Evolutionary conservation across 1,140 invertebrate genomes (phyloP).

Genomic region (Lutraria rhynchaena): DNA sequence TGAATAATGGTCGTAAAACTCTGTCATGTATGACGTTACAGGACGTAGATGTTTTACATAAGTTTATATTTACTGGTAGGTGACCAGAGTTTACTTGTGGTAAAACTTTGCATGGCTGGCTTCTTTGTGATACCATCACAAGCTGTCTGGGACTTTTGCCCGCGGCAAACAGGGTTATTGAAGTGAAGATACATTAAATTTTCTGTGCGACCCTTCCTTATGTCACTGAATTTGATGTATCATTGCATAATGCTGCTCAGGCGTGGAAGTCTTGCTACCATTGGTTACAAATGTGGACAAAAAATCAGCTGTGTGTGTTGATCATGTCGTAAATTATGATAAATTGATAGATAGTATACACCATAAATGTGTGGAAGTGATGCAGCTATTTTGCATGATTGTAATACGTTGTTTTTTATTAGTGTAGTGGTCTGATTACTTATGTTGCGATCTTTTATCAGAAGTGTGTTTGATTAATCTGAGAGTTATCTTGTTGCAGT

Average conservation of each 20-base stretch:
- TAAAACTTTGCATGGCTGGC: constrained; percentile 35
- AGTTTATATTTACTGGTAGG: not conserved
- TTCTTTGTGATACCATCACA: constrained; percentile 49
- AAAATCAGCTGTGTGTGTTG: constrained; percentile 7
- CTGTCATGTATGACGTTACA: no score
- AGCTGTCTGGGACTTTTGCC: constrained; percentile 22
- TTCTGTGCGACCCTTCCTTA: constrained; percentile 5
- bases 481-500: no score
- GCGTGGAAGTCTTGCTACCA: constrained; percentile 20
- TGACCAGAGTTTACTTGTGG: not conserved
- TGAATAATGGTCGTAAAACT: no score
- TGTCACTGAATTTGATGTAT: constrained; percentile 53
- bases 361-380: constrained; percentile 10
- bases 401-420: not conserved
- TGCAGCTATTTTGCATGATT: constrained; percentile 40
- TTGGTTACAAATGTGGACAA: constrained; percentile 49
- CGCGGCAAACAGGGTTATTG: constrained; percentile 32
- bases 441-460: no score
- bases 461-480: no score
- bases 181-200: constrained; percentile 46
- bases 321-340: constrained; percentile 48
- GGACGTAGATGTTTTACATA: no score
- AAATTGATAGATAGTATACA: constrained; percentile 51
- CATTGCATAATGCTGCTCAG: constrained; percentile 37
- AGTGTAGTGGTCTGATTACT: not conserved